Base-by-base conservation (phyloP, 2,797 vertebrate species). In the Ctenopoma kingsleyae region DNA sequence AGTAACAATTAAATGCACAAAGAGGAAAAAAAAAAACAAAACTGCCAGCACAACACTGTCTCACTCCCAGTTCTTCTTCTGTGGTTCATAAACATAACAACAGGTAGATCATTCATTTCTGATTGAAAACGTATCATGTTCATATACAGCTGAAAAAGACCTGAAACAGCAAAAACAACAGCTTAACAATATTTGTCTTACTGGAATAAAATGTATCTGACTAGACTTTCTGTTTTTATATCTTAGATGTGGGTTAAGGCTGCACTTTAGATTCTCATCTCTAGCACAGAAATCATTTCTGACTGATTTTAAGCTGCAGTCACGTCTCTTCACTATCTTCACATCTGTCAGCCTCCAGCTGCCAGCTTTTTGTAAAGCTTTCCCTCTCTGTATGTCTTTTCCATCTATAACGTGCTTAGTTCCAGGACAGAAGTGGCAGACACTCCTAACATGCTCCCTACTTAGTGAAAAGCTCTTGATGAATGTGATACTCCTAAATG, bases 321-420 rank as follows among this genome's bases (percentile, higher is more conserved):
- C 66, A 44, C 64, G 54, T 63, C 38, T 75, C 66, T 55, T 70
- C 57, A 44, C 62, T 23, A 8, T 25, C 64, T 65, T 44, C 1
- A 10, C 57, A 57, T 52, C 68, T 46, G 60, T 76, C 72, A 73
- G 58, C 71, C 67, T n/a, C 64, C 62, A 75, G 79, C 63, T 23
- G 43, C 48, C 22, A 20, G 27, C 27, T 49, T 66, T 67, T 54
- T 65, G 66, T 65, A 36, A 63, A 50, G 55, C 66, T 44, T 62
- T 70, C n/a, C 36, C 58, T 58, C 48, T 48, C 38, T 38, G 9
- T 55, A n/a, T 40, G 57, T 59, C 56, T 73, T 48, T 43, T 48
- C 27, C 74, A 65, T 66, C 63, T 32, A 58, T 48, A 79, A 66
- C 60, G 13, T 40, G 44, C 50, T 73, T 70, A 70, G 59, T 58